Conservation (phyloP, 2,113 vertebrate species). For the Corydoras maculifer region DNA sequence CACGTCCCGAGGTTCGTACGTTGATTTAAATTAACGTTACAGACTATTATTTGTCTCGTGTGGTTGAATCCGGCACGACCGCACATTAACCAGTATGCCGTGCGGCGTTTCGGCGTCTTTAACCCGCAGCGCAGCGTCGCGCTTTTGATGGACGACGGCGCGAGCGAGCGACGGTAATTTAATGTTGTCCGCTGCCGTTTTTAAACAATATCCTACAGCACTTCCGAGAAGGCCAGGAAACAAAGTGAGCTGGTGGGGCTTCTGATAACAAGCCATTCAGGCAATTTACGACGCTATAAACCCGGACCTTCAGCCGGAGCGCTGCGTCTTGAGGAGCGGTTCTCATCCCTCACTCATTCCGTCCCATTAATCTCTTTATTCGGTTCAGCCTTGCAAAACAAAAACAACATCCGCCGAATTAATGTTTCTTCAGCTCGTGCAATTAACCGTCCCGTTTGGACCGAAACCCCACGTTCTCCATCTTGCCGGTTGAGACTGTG, state of each 20-base stretch:
- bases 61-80: too few relatives aligned
- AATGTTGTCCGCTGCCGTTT: conserved; percentile 8
- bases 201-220: conserved; percentile 14
- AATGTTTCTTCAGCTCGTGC: conserved; percentile 25
- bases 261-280: conserved; percentile 28
- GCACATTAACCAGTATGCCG: too few relatives aligned
- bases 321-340: conserved; percentile 23
- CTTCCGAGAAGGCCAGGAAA: conserved; percentile 3
- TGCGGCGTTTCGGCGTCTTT: too few relatives aligned
- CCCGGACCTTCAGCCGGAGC: conserved; percentile 27
- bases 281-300: conserved; percentile 34
- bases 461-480: neutral
- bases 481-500: neutral
- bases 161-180: conserved; percentile 16
- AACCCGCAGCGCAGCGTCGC: neutral
- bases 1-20: too few relatives aligned
- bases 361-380: conserved; percentile 32
- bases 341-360: conserved; percentile 14
- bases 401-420: conserved; percentile 28
- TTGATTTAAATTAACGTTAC: too few relatives aligned
- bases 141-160: conserved; percentile 12
- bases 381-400: conserved; percentile 31
- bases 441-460: conserved; percentile 8
- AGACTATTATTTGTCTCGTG: too few relatives aligned
- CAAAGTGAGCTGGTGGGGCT: conserved; percentile 13